Evolutionary conservation across 2,888 invertebrate species (phyloP), one percentile per base, ranked within the genome.

Genomic region (Acrobasis repandana): DNA sequence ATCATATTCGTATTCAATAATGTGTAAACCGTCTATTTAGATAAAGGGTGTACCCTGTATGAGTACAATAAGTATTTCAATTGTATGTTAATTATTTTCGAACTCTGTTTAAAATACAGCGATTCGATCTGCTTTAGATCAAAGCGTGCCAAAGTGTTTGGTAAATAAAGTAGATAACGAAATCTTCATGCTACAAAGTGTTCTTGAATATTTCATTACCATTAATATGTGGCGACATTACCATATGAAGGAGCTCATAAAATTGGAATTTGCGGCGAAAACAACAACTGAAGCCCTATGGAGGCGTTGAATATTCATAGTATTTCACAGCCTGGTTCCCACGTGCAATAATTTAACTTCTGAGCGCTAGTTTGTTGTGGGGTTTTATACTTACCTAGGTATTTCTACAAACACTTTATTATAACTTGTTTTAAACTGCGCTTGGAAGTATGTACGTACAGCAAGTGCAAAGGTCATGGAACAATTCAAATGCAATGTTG

Each of bases 231-330:
- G 52, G 47, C 8, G 28, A 46, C 67, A 74, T 74, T 71, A 68
- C 61, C 72, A 71, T 74, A 74, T 70, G 66, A 76, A 73, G 69
- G 61, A 60, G 65, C 61, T 70, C 65, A 67, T 67, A 64, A 68
- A 64, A 66, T 58, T 69, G 64, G 63, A 74, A 67, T 70, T 64
- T 69, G 65, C 74, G 70, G 72, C 71, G 75, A 71, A 67, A 76
- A 68, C 72, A 69, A 61, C 67, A 63, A 63, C 67, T 58, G 63
- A 67, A 66, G 66, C 65, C 65, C 71, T 67, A 68, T 71, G 67
- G 63, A 62, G 63, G 61, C 61, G 65, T 74, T 78, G 76, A 73
- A 78, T 78, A 78, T 78, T 77, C 70, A 78, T 73, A 54, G 38
- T 54, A 54, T 54, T 38, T 14, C 62, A 62, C 56, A 63, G 56